A percentile compares a stretch with the other conserved stretches of the same genome.
Conservation (phyloP, 2,888 invertebrate species). For the Trissolcus japonicus region DNA sequence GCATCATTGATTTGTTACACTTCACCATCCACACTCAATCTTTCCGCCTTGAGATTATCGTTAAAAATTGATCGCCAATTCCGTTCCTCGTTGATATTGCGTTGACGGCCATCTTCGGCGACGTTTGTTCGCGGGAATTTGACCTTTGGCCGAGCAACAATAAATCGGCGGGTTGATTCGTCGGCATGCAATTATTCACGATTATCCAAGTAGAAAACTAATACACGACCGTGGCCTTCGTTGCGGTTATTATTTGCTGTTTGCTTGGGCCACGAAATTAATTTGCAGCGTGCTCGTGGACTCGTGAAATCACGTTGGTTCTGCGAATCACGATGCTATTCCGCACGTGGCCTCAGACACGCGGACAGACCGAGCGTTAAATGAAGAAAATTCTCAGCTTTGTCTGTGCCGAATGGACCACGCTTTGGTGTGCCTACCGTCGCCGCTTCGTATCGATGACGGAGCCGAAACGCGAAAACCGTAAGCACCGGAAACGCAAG, state of each 20-base stretch:
- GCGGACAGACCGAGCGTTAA: conserved; percentile 24
- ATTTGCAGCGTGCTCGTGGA: conserved; percentile 54
- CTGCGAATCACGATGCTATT: conserved; percentile 42
- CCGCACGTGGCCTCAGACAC: conserved; percentile 33
- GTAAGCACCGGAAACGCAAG: conserved; percentile 26
- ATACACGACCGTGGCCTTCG: conserved; percentile 49
- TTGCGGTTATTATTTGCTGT: conserved; percentile 51
- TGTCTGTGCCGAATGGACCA: conserved; percentile 35
- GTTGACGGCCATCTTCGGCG: neutral
- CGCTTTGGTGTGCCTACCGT: neutral
- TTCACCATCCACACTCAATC: conserved; percentile 18
- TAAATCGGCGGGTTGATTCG: conserved; percentile 33
- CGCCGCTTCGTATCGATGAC: conserved; percentile 18
- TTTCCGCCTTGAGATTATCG: conserved; percentile 11
- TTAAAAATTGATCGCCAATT: neutral
- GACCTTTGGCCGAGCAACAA: conserved; percentile 1
- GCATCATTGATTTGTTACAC: conserved; percentile 41
- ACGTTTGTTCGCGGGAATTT: neutral
- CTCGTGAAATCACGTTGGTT: conserved; percentile 52
- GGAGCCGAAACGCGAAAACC: conserved; percentile 22
- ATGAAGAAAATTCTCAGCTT: conserved; percentile 46
- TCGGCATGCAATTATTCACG: conserved; percentile 60
- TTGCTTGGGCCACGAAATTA: conserved; percentile 54
- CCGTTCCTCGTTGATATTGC: neutral
- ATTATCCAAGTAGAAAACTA: conserved; percentile 66